These are phyloP conservation scores for Bombus ignitus DNA, from an alignment of 1,140 invertebrate genomes.

Conservation along the genomic window DNA sequence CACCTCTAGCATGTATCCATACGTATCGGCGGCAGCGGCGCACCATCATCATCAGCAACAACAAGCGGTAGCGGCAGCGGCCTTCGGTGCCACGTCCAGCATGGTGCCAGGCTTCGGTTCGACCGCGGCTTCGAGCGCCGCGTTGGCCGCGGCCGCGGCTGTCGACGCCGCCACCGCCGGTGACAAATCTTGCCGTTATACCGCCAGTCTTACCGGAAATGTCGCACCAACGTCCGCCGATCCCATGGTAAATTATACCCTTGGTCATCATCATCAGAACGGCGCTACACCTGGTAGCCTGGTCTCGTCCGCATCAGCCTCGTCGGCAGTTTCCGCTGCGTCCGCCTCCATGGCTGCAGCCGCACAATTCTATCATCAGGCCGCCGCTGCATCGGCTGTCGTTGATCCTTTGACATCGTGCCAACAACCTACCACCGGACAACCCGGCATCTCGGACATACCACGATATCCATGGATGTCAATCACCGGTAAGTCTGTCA, in stretches of 20 bases:
- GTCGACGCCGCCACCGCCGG: slow-evolving; percentile 83
- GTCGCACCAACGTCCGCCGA: slow-evolving; percentile 85
- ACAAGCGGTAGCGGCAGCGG: slow-evolving; percentile 87
- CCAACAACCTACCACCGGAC: slow-evolving; percentile 86
- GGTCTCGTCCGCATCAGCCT: slow-evolving; percentile 82
- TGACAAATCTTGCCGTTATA: slow-evolving; percentile 92
- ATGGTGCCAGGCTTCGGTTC: slow-evolving; percentile 87
- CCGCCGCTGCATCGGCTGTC: slow-evolving; percentile 86
- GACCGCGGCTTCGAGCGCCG: slow-evolving; percentile 83
- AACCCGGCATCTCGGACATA: slow-evolving; percentile 91
- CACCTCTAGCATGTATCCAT: slow-evolving; percentile 87
- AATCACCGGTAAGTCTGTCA: slow-evolving; percentile 92
- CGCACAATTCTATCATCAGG: slow-evolving; percentile 94
- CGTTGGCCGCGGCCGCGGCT: slow-evolving; percentile 86
- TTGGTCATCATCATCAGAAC: slow-evolving; percentile 90
- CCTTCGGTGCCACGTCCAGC: slow-evolving; percentile 86
- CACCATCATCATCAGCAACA: slow-evolving; percentile 89
- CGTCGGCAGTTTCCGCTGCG: slow-evolving; percentile 85
- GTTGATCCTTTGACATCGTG: slow-evolving; percentile 86
- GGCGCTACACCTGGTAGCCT: slow-evolving; percentile 85
- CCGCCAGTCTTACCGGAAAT: slow-evolving; percentile 85
- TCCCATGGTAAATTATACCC: slow-evolving; percentile 91
- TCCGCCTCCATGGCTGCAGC: slow-evolving; percentile 90
- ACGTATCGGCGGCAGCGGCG: slow-evolving; percentile 87
- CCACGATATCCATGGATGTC: slow-evolving; percentile 98